Evolutionary conservation across 92 coral and sea anemone genomes (phyloP), one percentile per base, ranked within the genome.

Genomic region (Bergia puertoricense): DNA sequence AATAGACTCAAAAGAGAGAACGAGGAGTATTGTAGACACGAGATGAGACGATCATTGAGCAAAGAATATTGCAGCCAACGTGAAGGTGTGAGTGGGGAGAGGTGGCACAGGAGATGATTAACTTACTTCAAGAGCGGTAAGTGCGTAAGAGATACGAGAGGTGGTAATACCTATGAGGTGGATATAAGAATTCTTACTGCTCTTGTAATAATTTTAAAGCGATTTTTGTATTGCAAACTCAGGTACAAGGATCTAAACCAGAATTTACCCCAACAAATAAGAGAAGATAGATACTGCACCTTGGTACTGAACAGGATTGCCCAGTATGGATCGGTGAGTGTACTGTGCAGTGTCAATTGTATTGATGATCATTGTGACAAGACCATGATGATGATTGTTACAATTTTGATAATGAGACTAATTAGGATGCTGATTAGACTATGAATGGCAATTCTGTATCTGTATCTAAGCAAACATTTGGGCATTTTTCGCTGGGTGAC

Each of bases 211-310:
- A 22, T 57, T 62, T 15, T 62, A 6, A 62, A 16, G 20, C 41
- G 37, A 8, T 73, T 30, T 72, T 73, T 71, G 39, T 71, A 8
- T 22, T 62, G 56, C 65, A 43, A 14, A 2, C 13, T 13, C 80
- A 96, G 99, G 99, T 96, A 96, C 91, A 96, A 96, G 86, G 98
- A 96, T 90, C 89, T 96, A 56, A 94, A 93, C 40, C 89, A 91
- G 13, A 95, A 93, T 76, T 89, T 96, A 22, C 99, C 98, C 2
- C 89, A 90, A n/a, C 95, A 96, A 42, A 90, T 96, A 44, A 96
- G 88, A 82, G 90, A 88, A 80, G 99, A 96, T 84, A 93, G 94
- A 43, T 95, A 94, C 67, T 95, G 98, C 72, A 92, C 95, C n/a
- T 51, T 96, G n/a, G 96, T 96, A 5, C 86, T 96, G 76, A 95